Percentiles rank a stretch among this genome's conserved stretches.
These are phyloP conservation scores for Chrysolina oricalcia DNA, from an alignment of 2,888 invertebrate species.

Conservation along the genomic window DNA sequence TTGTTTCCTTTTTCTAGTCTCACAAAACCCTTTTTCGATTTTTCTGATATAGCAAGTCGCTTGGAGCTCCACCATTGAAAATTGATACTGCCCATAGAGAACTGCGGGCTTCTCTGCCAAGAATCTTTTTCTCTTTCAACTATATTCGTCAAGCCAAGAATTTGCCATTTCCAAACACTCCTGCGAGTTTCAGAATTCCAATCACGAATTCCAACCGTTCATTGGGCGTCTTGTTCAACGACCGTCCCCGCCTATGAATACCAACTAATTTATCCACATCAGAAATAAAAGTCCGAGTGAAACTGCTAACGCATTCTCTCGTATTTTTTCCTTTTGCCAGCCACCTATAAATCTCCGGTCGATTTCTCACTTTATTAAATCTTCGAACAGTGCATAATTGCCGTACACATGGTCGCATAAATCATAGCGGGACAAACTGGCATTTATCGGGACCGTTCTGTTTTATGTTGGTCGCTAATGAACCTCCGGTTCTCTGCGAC, in stretches of 20 bases:
- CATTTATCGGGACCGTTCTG: conserved; percentile 64
- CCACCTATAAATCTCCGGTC: conserved; percentile 66
- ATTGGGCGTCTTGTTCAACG: not conserved
- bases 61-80: too few relatives aligned
- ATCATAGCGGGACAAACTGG: conserved; percentile 66
- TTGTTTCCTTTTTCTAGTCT: too few relatives aligned
- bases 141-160: not conserved
- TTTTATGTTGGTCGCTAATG: conserved; percentile 64
- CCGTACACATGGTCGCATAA: conserved; percentile 68
- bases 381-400: conserved; percentile 70
- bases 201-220: not conserved
- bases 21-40: too few relatives aligned
- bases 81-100: too few relatives aligned
- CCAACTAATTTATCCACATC: conserved; percentile 13
- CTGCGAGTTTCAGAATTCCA: not conserved
- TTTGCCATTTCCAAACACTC: not conserved
- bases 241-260: conserved; percentile 18
- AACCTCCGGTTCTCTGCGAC: conserved; percentile 57
- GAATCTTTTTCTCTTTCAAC: too few relatives aligned
- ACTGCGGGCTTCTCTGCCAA: too few relatives aligned
- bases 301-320: conserved; percentile 61
- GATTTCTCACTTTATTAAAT: conserved; percentile 71
- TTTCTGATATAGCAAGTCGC: too few relatives aligned
- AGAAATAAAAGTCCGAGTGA: conserved; percentile 44
- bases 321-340: conserved; percentile 40